These are phyloP conservation scores for Orthonyx spaldingii DNA, from an alignment of 2,113 vertebrate species.

Conservation along the genomic window DNA sequence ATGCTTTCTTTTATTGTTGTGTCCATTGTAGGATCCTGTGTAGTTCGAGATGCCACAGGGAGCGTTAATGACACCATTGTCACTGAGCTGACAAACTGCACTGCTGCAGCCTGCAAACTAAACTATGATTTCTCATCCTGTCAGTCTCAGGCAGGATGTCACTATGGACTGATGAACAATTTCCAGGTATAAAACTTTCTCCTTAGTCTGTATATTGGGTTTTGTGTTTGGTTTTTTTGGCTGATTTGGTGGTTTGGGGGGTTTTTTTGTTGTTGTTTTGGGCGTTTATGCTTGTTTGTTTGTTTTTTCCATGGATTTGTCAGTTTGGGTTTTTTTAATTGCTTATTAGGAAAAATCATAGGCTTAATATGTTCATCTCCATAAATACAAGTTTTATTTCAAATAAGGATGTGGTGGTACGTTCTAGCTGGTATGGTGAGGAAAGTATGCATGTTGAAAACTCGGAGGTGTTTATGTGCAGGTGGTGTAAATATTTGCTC, in stretches of 20 bases:
- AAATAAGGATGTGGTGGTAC: not conserved
- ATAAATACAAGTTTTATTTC: not conserved
- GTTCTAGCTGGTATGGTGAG: not conserved
- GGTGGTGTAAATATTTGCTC: not conserved
- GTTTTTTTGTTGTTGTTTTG: not conserved
- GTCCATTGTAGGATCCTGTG: slow-evolving; percentile 82
- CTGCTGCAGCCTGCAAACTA: slow-evolving; percentile 83
- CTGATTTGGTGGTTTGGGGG: not conserved
- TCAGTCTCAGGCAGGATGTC: slow-evolving; percentile 69
- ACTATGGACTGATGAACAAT: slow-evolving; percentile 84
- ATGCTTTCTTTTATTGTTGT: not conserved
- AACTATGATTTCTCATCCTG: slow-evolving; percentile 89
- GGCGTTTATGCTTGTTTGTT: not conserved
- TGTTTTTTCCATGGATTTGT: not conserved
- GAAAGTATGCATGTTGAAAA: not conserved
- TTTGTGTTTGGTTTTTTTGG: not conserved
- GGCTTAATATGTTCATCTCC: not conserved
- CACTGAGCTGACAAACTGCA: slow-evolving; percentile 79
- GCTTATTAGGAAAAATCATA: not conserved
- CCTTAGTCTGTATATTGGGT: not conserved
- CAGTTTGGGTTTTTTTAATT: not conserved
- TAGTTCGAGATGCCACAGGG: slow-evolving; percentile 91
- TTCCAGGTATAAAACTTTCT: slow-evolving; percentile 77
- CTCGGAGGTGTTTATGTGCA: not conserved
- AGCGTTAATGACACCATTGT: slow-evolving; percentile 75